Conservation (phyloP, 1,140 invertebrate genomes). For the Whitmania pigra region DNA sequence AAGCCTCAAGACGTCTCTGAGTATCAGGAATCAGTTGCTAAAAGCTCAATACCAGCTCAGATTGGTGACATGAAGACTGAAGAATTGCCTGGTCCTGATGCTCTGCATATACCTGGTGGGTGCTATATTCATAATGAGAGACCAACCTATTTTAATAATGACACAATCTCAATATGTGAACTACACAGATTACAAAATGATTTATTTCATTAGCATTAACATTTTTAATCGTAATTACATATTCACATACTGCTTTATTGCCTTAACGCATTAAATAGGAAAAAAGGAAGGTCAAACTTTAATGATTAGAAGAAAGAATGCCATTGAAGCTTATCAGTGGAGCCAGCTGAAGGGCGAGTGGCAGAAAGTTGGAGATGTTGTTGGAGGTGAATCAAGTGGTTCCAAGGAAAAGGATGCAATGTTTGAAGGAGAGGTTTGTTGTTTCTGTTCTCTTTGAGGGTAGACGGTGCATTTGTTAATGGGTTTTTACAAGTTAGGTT, state of each 20-base stretch:
- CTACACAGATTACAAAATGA: no score
- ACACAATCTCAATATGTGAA: no score
- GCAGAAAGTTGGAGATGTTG: constrained; percentile 77
- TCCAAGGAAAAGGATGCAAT: constrained; percentile 55
- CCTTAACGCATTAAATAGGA: constrained; percentile 31
- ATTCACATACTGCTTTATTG: no score
- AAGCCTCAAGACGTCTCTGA: constrained; percentile 47
- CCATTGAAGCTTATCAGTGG: constrained; percentile 58
- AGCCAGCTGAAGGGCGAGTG: constrained; percentile 56
- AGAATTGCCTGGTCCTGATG: constrained; percentile 66
- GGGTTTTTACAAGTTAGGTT: no score
- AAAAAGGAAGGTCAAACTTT: constrained; percentile 65
- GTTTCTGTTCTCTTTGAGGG: no score
- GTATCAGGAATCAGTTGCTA: constrained; percentile 61
- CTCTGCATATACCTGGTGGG: constrained; percentile 61
- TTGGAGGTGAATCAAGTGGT: constrained; percentile 56
- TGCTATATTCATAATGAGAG: constrained; percentile 29
- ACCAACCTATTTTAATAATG: background rate
- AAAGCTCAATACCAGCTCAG: constrained; percentile 48
- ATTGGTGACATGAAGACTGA: constrained; percentile 69
- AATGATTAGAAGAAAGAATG: constrained; percentile 57
- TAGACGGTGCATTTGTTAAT: no score
- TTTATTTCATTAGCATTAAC: no score
- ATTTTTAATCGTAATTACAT: no score
- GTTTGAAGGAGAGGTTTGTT: constrained; percentile 54